Base-by-base conservation (phyloP, 1,140 invertebrate species). In the Chironomus tepperi region DNA sequence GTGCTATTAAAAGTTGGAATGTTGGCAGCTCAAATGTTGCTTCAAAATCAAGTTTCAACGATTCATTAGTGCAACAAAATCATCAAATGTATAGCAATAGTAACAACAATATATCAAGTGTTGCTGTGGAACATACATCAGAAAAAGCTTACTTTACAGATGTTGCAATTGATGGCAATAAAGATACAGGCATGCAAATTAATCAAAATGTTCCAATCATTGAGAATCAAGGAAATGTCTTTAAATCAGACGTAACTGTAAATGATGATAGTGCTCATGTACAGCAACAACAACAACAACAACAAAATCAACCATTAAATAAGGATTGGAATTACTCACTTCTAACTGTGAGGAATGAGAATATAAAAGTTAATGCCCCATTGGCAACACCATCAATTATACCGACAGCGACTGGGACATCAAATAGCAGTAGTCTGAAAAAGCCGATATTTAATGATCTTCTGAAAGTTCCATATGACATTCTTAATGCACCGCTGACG, bases 381-480 rank as follows among this genome's bases (percentile, higher is more conserved):
- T n/a, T 57, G n/a, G n/a, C n/a, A n/a, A 0, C n/a, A n/a, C n/a
- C 47, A 15, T n/a, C 47, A n/a, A 57, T 34, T 34, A 34, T 34
- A 34, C 24, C 47, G 47, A 57, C 47, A 57, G n/a, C 43, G 2
- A 47, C 47, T 57, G 47, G n/a, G 8, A 15, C 12, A 15, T n/a
- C 43, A 15, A 47, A 10, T 10, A 9, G 12, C 12, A 70, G n/a
- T 70, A 18, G 8, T 70, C 65, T 18, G 6, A 70, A 70, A 16
- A 70, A 70, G 10, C 65, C 65, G 3, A 80, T 82, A 77, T 82
- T 82, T 77, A 82, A 82, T 79, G 65, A 70, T 70, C 79, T 82
- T 77, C 80, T 82, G 79, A 81, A 79, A 79, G 79, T 82, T 75
- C 81, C 81, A 74, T 82, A 82, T 79, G 81, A 82, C 80, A 78